phyloP scores from a whole-genome alignment of 2,113 vertebrate genomes.

The Eolophus roseicapilla region DNA sequence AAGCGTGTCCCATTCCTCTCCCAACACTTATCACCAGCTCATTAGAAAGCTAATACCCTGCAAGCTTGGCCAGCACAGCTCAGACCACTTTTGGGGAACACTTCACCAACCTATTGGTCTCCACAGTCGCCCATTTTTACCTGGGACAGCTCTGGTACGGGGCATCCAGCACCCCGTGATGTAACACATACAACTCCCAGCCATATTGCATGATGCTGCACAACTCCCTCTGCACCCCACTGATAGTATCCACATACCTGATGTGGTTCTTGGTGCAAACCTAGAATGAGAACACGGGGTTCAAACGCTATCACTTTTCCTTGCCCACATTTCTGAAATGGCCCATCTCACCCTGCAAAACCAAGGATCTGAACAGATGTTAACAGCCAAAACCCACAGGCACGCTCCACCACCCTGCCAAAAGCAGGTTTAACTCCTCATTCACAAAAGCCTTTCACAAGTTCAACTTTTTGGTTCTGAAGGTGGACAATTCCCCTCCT shows the following conservation, averaged over 20 bases:
- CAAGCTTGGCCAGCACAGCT: not conserved
- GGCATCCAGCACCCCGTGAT: not conserved
- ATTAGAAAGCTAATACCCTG: not conserved
- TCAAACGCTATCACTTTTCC: not conserved
- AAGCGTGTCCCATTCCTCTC: not conserved
- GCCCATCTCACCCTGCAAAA: not conserved
- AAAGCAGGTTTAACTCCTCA: not conserved
- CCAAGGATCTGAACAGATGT: not conserved
- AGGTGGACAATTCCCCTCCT: not conserved
- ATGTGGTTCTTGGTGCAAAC: not conserved
- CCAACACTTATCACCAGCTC: not conserved
- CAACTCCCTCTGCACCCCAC: not conserved
- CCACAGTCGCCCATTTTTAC: not conserved
- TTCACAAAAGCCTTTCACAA: not conserved
- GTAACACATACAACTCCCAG: not conserved
- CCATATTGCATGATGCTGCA: accelerated
- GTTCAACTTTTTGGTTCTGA: not conserved
- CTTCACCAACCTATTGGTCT: too few species aligned
- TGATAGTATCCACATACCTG: not conserved
- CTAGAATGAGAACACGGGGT: not conserved
- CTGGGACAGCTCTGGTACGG: not conserved
- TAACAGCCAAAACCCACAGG: not conserved
- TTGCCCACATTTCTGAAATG: not conserved
- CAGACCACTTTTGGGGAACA: not conserved
- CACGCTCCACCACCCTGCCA: not conserved